Percentiles rank a stretch among this genome's conserved stretches.
These are phyloP conservation scores for Sylvietta virens DNA, from an alignment of 2,113 vertebrate species.

Conservation along the genomic window DNA sequence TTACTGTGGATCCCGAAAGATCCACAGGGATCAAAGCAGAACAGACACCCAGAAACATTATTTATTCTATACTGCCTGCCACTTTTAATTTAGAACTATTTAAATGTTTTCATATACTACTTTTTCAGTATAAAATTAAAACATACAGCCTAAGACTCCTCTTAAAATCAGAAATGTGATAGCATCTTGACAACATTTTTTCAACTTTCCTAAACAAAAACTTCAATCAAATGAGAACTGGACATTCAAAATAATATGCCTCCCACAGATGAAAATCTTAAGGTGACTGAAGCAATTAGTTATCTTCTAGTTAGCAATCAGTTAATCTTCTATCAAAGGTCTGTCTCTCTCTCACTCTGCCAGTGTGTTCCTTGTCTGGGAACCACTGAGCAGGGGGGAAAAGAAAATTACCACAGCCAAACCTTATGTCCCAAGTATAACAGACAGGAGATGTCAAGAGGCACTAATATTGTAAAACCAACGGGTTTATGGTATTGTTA, in stretches of 20 bases:
- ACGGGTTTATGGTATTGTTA: fast-evolving
- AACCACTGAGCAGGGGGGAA: background rate
- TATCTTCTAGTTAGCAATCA: no score
- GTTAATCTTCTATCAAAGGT: background rate
- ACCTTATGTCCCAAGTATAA: background rate
- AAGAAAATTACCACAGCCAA: background rate
- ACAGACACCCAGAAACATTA: background rate
- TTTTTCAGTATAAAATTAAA: background rate
- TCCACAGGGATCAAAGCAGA: background rate
- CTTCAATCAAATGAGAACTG: background rate
- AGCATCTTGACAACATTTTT: background rate
- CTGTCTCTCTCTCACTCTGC: background rate
- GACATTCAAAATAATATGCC: background rate
- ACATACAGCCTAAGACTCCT: background rate
- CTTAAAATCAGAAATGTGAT: background rate
- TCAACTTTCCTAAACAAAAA: background rate
- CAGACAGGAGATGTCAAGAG: background rate
- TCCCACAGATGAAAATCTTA: background rate
- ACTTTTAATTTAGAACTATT: background rate
- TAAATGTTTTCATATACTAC: background rate
- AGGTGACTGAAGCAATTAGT: background rate
- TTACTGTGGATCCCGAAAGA: background rate
- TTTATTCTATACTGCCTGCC: background rate
- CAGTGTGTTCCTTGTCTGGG: background rate
- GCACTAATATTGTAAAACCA: background rate